A percentile compares a stretch with the other conserved stretches of the same genome.
Conservation (phyloP, 2,113 vertebrate genomes). For the Eolophus roseicapilla region DNA sequence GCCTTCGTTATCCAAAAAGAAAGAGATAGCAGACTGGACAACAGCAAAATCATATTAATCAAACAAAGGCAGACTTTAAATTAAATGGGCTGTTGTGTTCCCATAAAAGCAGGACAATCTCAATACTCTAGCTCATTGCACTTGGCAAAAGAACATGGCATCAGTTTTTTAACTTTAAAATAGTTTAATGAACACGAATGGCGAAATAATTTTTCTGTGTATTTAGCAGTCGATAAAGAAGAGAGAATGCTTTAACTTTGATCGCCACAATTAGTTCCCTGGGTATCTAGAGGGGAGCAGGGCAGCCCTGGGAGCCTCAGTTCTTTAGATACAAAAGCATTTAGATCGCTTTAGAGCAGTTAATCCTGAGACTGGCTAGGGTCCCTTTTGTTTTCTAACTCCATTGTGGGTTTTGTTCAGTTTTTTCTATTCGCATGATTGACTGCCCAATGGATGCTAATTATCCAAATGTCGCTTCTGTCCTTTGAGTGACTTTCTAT, state of each 20-base stretch:
- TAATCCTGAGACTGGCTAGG: slow-evolving; percentile 84
- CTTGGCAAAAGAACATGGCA: slow-evolving; percentile 62
- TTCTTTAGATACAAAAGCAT: slow-evolving; percentile 85
- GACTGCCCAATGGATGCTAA: slow-evolving; percentile 86
- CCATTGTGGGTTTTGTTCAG: slow-evolving; percentile 85
- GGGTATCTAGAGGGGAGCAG: slow-evolving; percentile 73
- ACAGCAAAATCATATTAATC: slow-evolving; percentile 67
- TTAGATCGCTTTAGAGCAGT: slow-evolving; percentile 86
- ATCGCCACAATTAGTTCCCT: slow-evolving; percentile 82
- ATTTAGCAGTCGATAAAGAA: slow-evolving; percentile 79
- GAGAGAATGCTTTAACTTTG: slow-evolving; percentile 80
- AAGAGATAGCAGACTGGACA: slow-evolving; percentile 57
- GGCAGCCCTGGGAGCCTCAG: slow-evolving; percentile 74
- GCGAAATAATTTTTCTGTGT: slow-evolving; percentile 74
- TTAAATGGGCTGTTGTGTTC: slow-evolving; percentile 43
- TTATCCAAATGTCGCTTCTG: slow-evolving; percentile 88
- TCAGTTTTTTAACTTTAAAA: slow-evolving; percentile 77
- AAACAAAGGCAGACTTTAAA: slow-evolving; percentile 64
- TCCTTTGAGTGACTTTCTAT: slow-evolving; percentile 84
- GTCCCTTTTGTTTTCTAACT: slow-evolving; percentile 85
- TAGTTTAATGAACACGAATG: slow-evolving; percentile 78
- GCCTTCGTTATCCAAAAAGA: slow-evolving; percentile 53
- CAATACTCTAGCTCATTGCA: slow-evolving; percentile 54
- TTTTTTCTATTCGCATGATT: slow-evolving; percentile 83
- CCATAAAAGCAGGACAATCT: slow-evolving; percentile 57